Conservation (phyloP, 2,797 vertebrate species). For the Glyptemys insculpta region DNA sequence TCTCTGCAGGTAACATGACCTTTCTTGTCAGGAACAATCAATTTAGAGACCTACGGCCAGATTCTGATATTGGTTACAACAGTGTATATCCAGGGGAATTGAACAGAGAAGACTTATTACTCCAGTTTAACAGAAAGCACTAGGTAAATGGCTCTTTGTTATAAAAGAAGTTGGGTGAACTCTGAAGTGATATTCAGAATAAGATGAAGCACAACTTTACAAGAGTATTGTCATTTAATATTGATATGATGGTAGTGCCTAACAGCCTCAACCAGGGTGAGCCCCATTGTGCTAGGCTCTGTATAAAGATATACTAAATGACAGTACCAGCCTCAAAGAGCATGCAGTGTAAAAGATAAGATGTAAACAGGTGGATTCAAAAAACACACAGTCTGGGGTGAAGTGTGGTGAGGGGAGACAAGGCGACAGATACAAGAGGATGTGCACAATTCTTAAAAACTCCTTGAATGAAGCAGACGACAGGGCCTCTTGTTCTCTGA, state of each 20-base stretch:
- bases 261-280: background rate
- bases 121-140: background rate
- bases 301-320: background rate
- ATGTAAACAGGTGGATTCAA: background rate
- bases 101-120: background rate
- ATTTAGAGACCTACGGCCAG: background rate
- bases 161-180: background rate
- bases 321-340: background rate
- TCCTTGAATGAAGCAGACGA: background rate
- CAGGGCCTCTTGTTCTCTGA: rapidly evolving
- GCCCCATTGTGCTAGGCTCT: background rate
- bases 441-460: background rate
- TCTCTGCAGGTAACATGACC: background rate
- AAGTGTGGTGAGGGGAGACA: rapidly evolving
- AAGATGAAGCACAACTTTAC: background rate
- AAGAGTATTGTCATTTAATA: background rate
- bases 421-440: background rate
- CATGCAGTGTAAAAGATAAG: rapidly evolving
- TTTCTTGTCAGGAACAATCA: background rate
- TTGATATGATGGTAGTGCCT: background rate
- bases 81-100: background rate
- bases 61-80: rapidly evolving
- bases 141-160: background rate
- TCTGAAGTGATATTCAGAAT: background rate
- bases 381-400: background rate